A percentile compares a stretch with the other conserved stretches of the same genome.
phyloP scores from a whole-genome alignment of 2,888 invertebrate genomes.

The Calliscelio sp. region DNA sequence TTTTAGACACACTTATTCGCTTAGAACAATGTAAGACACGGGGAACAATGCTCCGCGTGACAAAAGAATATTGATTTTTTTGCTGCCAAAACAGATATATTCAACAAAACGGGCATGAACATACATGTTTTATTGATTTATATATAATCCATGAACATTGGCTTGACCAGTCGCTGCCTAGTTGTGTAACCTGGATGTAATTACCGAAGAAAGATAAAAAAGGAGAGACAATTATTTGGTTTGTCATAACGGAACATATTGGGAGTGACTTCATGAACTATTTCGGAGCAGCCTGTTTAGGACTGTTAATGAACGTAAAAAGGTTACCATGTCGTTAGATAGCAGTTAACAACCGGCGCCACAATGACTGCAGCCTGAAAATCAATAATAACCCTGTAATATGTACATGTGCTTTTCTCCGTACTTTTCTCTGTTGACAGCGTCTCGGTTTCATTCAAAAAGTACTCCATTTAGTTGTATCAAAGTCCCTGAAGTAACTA shows the following conservation, averaged over 20 bases:
- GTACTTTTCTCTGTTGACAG: conserved; percentile 24
- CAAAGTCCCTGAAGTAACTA: no score
- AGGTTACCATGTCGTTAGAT: conserved; percentile 34
- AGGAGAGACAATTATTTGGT: not conserved
- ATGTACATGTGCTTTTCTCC: conserved; percentile 76
- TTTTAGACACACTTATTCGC: not conserved
- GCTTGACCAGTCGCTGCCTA: no score
- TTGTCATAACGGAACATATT: not conserved
- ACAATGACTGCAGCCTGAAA: conserved; percentile 83
- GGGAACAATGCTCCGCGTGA: not conserved
- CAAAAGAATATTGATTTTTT: conserved; percentile 39
- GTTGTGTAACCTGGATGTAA: not conserved
- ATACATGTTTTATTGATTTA: not conserved
- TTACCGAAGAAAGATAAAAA: not conserved
- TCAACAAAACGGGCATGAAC: not conserved
- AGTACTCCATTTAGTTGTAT: no score
- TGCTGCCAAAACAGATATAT: conserved; percentile 9
- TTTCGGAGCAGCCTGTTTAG: not conserved
- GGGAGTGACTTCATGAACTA: not conserved
- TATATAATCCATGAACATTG: not conserved
- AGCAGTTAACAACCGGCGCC: conserved; percentile 80
- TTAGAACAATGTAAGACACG: conserved; percentile 1
- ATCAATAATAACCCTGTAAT: conserved; percentile 82
- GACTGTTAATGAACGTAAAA: conserved; percentile 44
- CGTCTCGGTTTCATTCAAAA: conserved; percentile 24